Evolutionary conservation across 2,888 invertebrate species (phyloP), one percentile per base, ranked within the genome.

Genomic region (Chloroclysta siterata): DNA sequence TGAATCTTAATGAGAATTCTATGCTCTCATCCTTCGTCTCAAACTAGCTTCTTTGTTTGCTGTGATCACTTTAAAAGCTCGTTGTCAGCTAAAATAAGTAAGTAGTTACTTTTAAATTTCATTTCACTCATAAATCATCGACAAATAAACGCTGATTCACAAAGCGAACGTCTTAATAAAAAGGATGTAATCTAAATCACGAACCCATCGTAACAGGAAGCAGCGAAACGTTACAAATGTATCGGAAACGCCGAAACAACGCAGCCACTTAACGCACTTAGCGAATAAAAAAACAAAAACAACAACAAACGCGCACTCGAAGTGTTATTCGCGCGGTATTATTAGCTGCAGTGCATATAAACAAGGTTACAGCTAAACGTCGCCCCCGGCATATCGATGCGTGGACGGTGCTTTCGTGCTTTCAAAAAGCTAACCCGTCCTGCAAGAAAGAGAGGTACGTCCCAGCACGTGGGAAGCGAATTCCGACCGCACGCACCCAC

Each of bases 401-500:
- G 89, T 88, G 84, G 78, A 82, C 82, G 70, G 66, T 73, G 77
- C 79, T 80, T 81, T 75, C 73, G 82, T 77, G 86, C 87, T 88
- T 90, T 90, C 87, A 84, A 91, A 92, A 92, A 90, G 89, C 89
- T 85, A 90, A 91, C 91, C 90, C 90, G 89, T 90, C 89, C 90
- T 78, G 88, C 79, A 85, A 87, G 89, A 90, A 87, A 88, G 87
- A 88, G 92, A 90, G 88, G 88, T 75, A 77, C 82, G 77, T 83
- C 76, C 75, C 81, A 87, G 87, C 91, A 92, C 92, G 91, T 92
- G 92, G 92, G 91, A 89, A 89, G 91, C 87, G 88, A 87, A 93
- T 93, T 92, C 92, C 92, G 84, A 89, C 90, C 90, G 89, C 90
- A 93, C 93, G 93, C 93, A 93, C 89, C 87, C 88, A 84, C 81